phyloP scores from a whole-genome alignment of 2,113 vertebrate genomes.

The Datnioides undecimradiatus region DNA sequence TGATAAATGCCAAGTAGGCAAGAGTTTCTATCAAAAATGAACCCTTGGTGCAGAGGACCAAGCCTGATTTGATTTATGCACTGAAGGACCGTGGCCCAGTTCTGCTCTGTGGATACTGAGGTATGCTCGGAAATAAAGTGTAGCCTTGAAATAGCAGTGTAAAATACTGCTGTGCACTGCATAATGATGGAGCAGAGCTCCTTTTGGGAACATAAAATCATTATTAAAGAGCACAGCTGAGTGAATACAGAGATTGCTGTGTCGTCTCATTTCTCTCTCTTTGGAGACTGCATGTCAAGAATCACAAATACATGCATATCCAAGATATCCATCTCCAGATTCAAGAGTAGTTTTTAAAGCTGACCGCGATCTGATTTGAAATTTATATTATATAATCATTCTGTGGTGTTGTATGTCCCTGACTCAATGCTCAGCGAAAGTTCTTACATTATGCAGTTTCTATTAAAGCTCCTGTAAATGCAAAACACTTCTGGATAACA shows the following conservation, averaged over 20 bases:
- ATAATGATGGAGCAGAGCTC: constrained; percentile 50
- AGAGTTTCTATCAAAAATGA: constrained; percentile 8
- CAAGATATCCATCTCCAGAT: too few species aligned
- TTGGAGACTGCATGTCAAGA: not conserved
- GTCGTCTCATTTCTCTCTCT: not conserved
- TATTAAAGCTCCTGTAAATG: not conserved
- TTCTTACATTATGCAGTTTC: not conserved
- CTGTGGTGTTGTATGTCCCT: not conserved
- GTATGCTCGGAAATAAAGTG: constrained; percentile 37
- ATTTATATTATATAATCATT: not conserved
- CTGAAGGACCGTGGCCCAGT: constrained; percentile 12
- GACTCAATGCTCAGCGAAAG: not conserved
- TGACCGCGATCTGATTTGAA: not conserved
- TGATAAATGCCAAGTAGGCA: constrained; percentile 5
- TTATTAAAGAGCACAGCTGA: constrained; percentile 30
- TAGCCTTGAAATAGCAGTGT: constrained; percentile 41
- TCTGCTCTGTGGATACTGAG: constrained; percentile 51
- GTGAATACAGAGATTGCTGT: not conserved
- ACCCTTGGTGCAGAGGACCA: not conserved
- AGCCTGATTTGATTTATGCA: constrained; percentile 28
- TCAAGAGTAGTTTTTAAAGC: not conserved
- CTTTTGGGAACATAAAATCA: constrained; percentile 33
- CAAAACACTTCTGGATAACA: not conserved
- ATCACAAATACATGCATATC: not conserved
- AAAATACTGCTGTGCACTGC: constrained; percentile 43